phyloP scores from a whole-genome alignment of 1,140 invertebrate species.

The Magallana ariakensis region DNA sequence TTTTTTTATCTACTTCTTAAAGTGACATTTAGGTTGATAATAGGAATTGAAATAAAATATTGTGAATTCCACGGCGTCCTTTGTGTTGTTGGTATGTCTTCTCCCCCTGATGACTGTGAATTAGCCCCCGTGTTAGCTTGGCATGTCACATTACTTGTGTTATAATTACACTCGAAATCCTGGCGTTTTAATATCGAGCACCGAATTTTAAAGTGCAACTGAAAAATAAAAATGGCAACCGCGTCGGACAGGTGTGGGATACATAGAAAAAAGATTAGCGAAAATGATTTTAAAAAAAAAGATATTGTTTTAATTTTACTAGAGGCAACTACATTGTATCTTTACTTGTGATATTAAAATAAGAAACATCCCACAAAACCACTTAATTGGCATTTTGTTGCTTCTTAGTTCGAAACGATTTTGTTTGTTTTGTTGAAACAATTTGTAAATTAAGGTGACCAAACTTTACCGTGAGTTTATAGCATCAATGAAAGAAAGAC shows the following conservation, averaged over 20 bases:
- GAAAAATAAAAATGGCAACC: not conserved
- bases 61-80: not conserved
- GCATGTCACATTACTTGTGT: not conserved
- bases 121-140: conserved; percentile 5
- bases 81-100: not conserved
- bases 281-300: no score
- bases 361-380: no score
- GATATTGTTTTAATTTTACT: no score
- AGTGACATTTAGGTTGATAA: not conserved
- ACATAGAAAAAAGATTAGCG: not conserved
- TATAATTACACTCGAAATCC: not conserved
- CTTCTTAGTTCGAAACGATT: no score
- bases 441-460: no score
- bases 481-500: no score
- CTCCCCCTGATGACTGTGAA: not conserved
- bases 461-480: no score
- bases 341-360: no score
- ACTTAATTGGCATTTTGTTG: no score
- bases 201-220: not conserved
- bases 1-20: not conserved
- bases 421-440: no score
- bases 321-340: no score
- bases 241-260: not conserved
- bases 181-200: not conserved
- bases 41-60: not conserved